phyloP scores from a whole-genome alignment of 2,797 vertebrate species.

The Sciurus vulgaris region DNA sequence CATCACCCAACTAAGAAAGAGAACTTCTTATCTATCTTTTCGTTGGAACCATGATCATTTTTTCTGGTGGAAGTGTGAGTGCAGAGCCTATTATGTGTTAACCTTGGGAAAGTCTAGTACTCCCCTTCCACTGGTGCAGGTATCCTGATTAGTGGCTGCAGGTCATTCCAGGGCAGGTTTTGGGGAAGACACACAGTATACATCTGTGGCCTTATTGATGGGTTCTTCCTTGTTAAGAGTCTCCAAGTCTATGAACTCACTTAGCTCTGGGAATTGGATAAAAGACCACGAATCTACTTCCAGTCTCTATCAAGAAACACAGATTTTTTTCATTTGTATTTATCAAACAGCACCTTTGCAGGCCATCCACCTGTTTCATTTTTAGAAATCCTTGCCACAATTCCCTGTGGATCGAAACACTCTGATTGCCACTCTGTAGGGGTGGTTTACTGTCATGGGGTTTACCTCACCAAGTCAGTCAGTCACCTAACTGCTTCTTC shows the following conservation, averaged over 20 bases:
- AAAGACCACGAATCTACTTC: not conserved
- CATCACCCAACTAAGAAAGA: not conserved
- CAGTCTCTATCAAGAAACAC: conserved; percentile 14
- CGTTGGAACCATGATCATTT: not conserved
- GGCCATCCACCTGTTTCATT: not conserved
- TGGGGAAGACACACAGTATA: not conserved
- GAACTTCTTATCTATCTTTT: not conserved
- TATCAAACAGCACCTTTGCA: not conserved
- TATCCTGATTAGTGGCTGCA: not conserved
- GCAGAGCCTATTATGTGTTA: not conserved
- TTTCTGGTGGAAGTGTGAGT: not conserved
- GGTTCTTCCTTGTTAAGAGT: not conserved
- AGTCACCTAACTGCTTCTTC: not conserved
- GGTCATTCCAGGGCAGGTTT: not conserved
- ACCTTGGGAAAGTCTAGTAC: not conserved
- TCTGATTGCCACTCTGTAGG: not conserved
- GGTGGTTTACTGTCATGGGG: not conserved
- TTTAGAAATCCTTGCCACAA: not conserved
- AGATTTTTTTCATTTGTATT: not conserved
- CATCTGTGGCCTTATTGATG: not conserved
- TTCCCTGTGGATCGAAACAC: not conserved
- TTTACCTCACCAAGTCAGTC: not conserved
- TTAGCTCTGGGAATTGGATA: not conserved
- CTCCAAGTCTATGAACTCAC: not conserved
- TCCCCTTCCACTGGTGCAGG: not conserved